Conservation (phyloP, 2,113 vertebrate genomes). For the Podarcis raffonei region DNA sequence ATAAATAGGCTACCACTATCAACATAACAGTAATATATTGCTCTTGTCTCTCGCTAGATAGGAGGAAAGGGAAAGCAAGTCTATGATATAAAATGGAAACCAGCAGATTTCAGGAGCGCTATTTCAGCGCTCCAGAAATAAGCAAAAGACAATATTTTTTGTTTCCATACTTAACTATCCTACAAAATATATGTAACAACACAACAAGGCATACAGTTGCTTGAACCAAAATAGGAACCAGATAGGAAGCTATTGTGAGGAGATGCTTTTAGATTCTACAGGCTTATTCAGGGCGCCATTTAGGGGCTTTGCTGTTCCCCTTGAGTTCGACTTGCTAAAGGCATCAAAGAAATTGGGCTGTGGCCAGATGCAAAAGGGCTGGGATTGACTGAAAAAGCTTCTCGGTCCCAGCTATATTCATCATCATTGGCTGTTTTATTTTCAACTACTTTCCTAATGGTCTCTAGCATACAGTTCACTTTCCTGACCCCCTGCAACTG, state of each 20-base stretch:
- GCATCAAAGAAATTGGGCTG: not conserved
- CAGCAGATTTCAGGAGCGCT: not conserved
- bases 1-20: slow-evolving; percentile 7
- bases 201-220: not conserved
- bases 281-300: not conserved
- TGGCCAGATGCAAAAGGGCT: too few relatives aligned
- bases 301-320: not conserved
- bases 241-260: not conserved
- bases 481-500: too few relatives aligned
- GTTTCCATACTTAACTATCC: not conserved
- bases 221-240: not conserved
- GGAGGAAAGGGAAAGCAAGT: not conserved
- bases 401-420: too few relatives aligned
- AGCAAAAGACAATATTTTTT: not conserved
- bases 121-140: slow-evolving; percentile 13
- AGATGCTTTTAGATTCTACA: not conserved
- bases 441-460: too few relatives aligned
- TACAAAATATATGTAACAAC: not conserved
- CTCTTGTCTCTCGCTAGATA: not conserved
- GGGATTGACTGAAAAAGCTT: too few relatives aligned
- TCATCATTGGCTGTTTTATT: too few relatives aligned
- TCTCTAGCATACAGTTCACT: too few relatives aligned
- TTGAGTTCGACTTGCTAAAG: not conserved
- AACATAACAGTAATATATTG: slow-evolving; percentile 25
- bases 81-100: not conserved